A percentile compares a stretch with the other conserved stretches of the same genome.
These are phyloP conservation scores for Chymomyza amoena DNA, from an alignment of 2,888 invertebrate genomes.

Conservation along the genomic window DNA sequence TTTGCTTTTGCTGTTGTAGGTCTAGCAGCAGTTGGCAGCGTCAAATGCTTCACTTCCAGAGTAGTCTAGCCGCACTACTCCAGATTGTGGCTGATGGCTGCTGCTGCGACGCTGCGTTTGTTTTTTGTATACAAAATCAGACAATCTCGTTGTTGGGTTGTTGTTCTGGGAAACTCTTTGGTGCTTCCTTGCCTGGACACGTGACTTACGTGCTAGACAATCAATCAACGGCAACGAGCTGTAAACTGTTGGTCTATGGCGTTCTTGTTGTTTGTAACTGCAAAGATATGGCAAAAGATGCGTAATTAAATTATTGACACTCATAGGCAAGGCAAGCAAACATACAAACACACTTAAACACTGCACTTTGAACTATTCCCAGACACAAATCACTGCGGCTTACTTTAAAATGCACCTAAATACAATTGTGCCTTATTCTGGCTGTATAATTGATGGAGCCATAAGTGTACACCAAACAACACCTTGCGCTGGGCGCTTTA, in stretches of 20 bases:
- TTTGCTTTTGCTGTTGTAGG: constrained; percentile 9
- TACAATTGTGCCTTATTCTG: not conserved
- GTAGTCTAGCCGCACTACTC: constrained; percentile 55
- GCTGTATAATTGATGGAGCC: not conserved
- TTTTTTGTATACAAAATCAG: not conserved
- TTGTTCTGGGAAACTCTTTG: constrained; percentile 70
- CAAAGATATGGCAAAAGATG: constrained; percentile 3
- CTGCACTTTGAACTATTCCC: constrained; percentile 40
- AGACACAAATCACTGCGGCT: constrained; percentile 25
- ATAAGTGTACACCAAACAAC: not conserved
- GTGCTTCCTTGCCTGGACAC: constrained; percentile 66
- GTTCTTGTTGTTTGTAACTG: constrained; percentile 14
- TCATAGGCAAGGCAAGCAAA: not conserved
- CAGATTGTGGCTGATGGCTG: constrained; percentile 45
- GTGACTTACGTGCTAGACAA: constrained; percentile 17
- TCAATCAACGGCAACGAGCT: constrained; percentile 41
- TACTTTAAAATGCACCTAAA: constrained; percentile 17
- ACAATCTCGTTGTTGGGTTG: constrained; percentile 6
- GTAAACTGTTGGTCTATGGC: not conserved
- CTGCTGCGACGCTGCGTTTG: constrained; percentile 17
- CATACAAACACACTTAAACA: constrained; percentile 24
- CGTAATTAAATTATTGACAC: constrained; percentile 14
- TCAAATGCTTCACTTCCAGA: constrained; percentile 37
- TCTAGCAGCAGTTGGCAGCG: constrained; percentile 23
- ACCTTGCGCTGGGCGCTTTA: not conserved